phyloP scores from a whole-genome alignment of 2,797 vertebrate species.

The Cyclopterus lumpus region DNA sequence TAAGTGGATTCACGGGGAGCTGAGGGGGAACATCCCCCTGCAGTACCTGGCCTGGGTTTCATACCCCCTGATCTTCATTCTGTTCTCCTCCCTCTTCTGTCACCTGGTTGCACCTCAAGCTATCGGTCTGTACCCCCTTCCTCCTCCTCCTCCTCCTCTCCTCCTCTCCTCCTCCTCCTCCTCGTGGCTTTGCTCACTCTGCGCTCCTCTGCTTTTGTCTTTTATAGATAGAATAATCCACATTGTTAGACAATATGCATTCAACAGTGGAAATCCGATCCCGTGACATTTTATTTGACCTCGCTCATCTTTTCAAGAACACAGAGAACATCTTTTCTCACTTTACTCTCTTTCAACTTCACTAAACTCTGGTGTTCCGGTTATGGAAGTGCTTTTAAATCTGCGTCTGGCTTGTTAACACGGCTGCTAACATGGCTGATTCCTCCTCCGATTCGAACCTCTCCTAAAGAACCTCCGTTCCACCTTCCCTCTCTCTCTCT shows the following conservation, averaged over 20 bases:
- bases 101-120: constrained; percentile 95
- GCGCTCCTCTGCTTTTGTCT: neutral
- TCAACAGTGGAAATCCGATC: neutral
- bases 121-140: constrained; percentile 85
- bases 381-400: neutral
- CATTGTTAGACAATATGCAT: neutral
- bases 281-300: neutral
- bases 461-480: too few relatives aligned
- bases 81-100: constrained; percentile 94
- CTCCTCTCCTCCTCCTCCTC: too few relatives aligned
- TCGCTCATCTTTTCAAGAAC: neutral
- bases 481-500: too few relatives aligned
- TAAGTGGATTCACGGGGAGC: constrained; percentile 90
- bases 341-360: too few relatives aligned
- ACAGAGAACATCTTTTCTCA: neutral
- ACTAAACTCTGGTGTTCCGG: neutral
- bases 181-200: neutral
- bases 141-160: neutral
- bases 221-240: neutral
- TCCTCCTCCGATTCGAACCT: too few relatives aligned
- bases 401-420: neutral
- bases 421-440: too few relatives aligned
- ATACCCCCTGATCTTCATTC: constrained; percentile 91
- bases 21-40: constrained; percentile 87
- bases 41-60: constrained; percentile 93